Evolutionary conservation across 2,113 vertebrate genomes (phyloP).

Genomic region (Lutjanus erythropterus): DNA sequence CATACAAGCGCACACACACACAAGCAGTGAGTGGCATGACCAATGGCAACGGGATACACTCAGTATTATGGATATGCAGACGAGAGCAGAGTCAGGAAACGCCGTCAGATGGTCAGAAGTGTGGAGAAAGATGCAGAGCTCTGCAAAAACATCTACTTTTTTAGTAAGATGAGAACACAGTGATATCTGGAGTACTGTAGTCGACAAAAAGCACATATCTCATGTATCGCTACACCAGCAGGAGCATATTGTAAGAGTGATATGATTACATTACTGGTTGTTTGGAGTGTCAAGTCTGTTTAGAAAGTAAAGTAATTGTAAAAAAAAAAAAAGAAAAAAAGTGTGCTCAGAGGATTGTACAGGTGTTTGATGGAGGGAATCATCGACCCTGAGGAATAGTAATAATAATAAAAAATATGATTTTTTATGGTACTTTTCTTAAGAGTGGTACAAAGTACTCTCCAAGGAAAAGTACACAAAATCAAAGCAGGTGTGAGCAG

Average conservation of each 20-base stretch:
- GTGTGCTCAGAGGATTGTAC: not conserved
- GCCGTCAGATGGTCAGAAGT: constrained; percentile 15
- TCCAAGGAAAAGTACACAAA: not conserved
- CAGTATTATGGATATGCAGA: constrained; percentile 17
- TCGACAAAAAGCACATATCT: constrained; percentile 39
- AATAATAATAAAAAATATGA: not conserved
- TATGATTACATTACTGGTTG: constrained; percentile 7
- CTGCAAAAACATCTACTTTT: constrained; percentile 44
- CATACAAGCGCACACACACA: constrained; percentile 24
- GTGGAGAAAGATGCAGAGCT: constrained; percentile 34
- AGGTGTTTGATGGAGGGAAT: no score
- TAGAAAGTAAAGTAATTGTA: constrained; percentile 2
- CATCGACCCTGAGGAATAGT: not conserved
- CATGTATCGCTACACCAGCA: constrained; percentile 35
- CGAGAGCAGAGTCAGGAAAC: constrained; percentile 48
- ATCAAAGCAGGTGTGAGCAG: not conserved
- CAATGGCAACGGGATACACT: constrained; percentile 52
- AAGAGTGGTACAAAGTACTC: not conserved
- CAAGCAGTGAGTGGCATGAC: constrained; percentile 33
- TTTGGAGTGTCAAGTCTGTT: constrained; percentile 10
- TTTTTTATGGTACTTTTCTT: not conserved
- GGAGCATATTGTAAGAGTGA: constrained; percentile 20
- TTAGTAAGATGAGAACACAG: constrained; percentile 48
- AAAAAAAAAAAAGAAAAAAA: no score
- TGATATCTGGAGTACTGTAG: constrained; percentile 22